Base-by-base conservation (phyloP, 1,140 invertebrate species). In the Diorhabda elongata region DNA sequence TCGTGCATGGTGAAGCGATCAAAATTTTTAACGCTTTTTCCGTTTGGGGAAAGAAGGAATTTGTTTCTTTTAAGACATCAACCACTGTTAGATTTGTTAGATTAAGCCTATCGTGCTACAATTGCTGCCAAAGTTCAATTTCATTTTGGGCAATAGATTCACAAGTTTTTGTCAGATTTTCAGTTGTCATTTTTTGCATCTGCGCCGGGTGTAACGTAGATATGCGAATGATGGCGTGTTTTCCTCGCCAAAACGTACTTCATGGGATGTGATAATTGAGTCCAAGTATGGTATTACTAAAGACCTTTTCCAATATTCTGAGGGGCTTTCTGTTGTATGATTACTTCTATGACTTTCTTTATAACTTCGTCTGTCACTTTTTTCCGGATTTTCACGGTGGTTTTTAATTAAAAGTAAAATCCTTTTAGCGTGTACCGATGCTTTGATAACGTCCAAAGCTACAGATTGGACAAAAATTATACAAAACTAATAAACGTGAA, bases 281-380 rank as follows among this genome's bases (percentile, higher is more conserved):
- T 77, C 74, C 68, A 76, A 74, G 73, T 75, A 76, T 70, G 75
- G 73, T 72, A 26, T 26, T 26, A 26, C 26, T 26, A 26, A 26
- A 26, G 26, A 26, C 26, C 26, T 26, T 26, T 26, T 26, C 26
- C 26, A 26, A 26, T 26, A 26, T 26, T 26, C 26, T 26, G 26
- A 26, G 1, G 0, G 26, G 1, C 26, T 26, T 26, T 71, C 73
- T 71, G 77, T 71, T 76, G 73, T 71, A 61, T 76, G 74, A 44
- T 77, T 76, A 73, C 74, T 76, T 76, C 73, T 72, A 66, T 72
- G 44, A 75, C 71, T 74, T 67, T 26, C 26, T 26, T 26, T 26
- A 26, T 26, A 26, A 26, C 1, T 26, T 26, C 26, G 26, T 26
- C 26, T 26, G 26, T 26, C 1, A 26, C 26, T 26, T 26, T 26